Base-by-base conservation (phyloP, 2,888 invertebrate species). In the Sinohyriopsis cumingii region DNA sequence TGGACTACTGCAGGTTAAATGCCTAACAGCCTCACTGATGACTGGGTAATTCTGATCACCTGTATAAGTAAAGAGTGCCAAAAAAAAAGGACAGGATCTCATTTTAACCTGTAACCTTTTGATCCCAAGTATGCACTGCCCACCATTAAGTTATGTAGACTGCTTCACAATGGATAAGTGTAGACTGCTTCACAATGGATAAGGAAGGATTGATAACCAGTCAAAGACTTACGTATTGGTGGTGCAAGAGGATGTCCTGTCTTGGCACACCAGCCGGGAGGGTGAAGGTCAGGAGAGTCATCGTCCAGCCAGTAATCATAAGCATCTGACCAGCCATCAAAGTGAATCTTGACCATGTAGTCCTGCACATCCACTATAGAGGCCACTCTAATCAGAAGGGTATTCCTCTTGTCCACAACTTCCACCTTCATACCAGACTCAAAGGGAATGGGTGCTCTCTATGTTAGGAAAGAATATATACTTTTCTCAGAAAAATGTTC, bases 261-360 rank as follows among this genome's bases (percentile, higher is more conserved):
- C 65, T 95, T 95, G 76, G 93, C 92, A 88, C 96, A 96, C 96
- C 97, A 98, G 55, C 95, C 95, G 75, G 95, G 93, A 0, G 97
- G 97, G 91, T 97, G 96, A 83, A 98, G 93, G 90, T 97, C 96
- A 0, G 95, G 93, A 78, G 93, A 94, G 90, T 97, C 96, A 89
- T 97, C 97, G 85, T 97, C 96, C 71, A 96, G 91, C 96, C 96
- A 96, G 89, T 94, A 95, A 77, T 95, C 93, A 87, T 96, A 94
- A 78, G 93, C 93, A 82, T 93, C 93, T 0, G 95, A 94, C 96
- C 97, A 97, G 22, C 96, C 96, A 90, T 97, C 97, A 90, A 95
- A 95, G 84, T 95, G 93, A 66, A 98, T 93, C 77, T 93, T 92
- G 63, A 96, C 92, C 81, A 94, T 93, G 73, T 95, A 95, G 9